Evolutionary conservation across 2,113 vertebrate species (phyloP).

Genomic region (Psephotus haematonotus): DNA sequence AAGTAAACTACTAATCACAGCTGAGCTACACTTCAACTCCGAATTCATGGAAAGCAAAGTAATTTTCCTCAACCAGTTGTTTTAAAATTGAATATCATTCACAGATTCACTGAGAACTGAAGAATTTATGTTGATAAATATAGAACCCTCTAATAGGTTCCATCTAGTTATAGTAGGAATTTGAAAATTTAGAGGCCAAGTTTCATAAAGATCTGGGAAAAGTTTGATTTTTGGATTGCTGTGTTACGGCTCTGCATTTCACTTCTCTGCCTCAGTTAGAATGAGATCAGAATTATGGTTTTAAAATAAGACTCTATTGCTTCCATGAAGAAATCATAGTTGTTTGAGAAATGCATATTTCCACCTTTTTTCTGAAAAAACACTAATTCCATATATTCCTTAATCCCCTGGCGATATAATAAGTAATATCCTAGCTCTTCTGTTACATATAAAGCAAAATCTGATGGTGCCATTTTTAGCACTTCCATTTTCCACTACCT

Average conservation of each 20-base stretch:
- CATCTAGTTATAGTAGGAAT: background rate
- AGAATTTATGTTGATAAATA: background rate
- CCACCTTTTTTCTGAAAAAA: background rate
- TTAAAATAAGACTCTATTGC: background rate
- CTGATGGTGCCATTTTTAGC: background rate
- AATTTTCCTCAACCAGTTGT: background rate
- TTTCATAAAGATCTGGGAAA: background rate
- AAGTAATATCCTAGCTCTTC: background rate
- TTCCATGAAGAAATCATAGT: background rate
- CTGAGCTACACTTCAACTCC: background rate
- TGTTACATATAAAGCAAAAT: background rate
- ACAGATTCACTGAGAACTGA: background rate
- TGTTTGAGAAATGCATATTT: background rate
- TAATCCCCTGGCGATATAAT: background rate
- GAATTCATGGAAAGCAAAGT: constrained; percentile 19
- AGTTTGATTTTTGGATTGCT: background rate
- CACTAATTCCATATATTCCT: background rate
- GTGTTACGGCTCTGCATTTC: background rate
- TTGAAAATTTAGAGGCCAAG: background rate
- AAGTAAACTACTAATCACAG: background rate
- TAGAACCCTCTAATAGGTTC: background rate
- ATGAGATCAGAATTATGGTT: background rate
- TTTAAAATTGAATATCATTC: background rate
- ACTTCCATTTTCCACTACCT: background rate
- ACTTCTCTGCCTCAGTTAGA: background rate